phyloP scores from a whole-genome alignment of 1,140 invertebrate genomes.

The Macrotrachela quadricornifera region DNA sequence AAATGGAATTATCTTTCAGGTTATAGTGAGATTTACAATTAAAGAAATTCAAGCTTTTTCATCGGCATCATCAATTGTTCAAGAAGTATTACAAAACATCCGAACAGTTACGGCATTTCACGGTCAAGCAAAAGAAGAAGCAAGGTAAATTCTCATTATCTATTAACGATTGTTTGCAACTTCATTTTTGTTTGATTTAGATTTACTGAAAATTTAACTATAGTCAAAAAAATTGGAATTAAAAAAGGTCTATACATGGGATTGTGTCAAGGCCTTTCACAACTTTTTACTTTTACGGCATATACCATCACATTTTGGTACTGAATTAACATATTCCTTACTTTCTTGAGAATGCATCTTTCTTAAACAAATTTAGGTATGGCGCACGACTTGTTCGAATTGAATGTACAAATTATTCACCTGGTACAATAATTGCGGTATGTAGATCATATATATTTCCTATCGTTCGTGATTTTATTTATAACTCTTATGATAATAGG shows the following conservation, averaged over 20 bases:
- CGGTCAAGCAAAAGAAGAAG: too few species aligned
- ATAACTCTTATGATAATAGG: too few species aligned
- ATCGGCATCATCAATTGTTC: constrained; percentile 24
- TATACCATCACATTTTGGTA: not conserved
- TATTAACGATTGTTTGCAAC: too few species aligned
- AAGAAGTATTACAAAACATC: constrained; percentile 26
- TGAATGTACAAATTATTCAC: not conserved
- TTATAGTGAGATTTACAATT: constrained; percentile 4
- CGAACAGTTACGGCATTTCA: constrained; percentile 27
- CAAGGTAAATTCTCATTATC: too few species aligned
- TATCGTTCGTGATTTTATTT: too few species aligned
- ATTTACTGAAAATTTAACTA: too few species aligned
- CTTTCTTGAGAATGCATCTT: too few species aligned
- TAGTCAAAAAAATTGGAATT: constrained; percentile 24
- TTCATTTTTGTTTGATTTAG: too few species aligned
- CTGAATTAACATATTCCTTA: not conserved
- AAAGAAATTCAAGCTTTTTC: constrained; percentile 24
- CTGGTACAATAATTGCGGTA: too few species aligned
- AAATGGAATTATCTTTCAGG: too few species aligned
- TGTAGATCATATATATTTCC: too few species aligned
- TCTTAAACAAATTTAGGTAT: not conserved
- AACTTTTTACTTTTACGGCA: not conserved
- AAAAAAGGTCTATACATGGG: constrained; percentile 3
- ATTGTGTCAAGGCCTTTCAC: not conserved
- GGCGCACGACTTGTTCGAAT: not conserved